Evolutionary conservation across 2,888 invertebrate species (phyloP), one percentile per base, ranked within the genome.

Genomic region (Nephrocerus scutellatus): DNA sequence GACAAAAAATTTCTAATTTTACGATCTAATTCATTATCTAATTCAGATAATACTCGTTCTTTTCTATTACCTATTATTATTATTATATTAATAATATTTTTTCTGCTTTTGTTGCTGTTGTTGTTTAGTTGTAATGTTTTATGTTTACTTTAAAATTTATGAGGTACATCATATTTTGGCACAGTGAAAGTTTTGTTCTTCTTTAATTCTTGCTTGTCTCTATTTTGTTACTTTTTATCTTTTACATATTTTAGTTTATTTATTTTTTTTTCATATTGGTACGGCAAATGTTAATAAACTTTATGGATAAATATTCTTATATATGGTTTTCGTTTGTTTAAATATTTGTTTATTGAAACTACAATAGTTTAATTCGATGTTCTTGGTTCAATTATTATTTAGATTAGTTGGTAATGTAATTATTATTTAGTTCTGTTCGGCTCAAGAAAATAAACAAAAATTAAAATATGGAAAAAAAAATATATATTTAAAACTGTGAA

Each of bases 151-250:
- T 55, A 56, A 55, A 63, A 59, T 72, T 75, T 73, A 78, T 80
- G 80, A 81, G 81, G 82, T 82, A 81, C 80, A 78, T 73, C 75
- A 63, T 74, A 80, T 80, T 68, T 81, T 82, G 82, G 82, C 82
- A 82, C 82, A 80, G 77, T 77, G 77, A 77, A 76, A 77, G 74
- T 75, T 68, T 72, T 72, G 56, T 67, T 69, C 63, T 68, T 63
- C 62, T 68, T 66, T 59, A 67, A 69, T 69, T 66, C 67, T 68
- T 45, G 62, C 66, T 65, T 64, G 63, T 63, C 68, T 71, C 68
- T 68, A 39, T 44, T 32, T 36, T 38, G 30, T 32, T 42, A 30
- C 29, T 18, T 29, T 46, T 29, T 33, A 36, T 36, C 43, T 39
- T 36, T 24, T 38, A 13, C 13, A 29, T 30, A 25, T 36, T 24